Percentiles rank a stretch among this genome's conserved stretches.
These are phyloP conservation scores for Poeciliopsis gracilis DNA, from an alignment of 2,797 vertebrate species.

Conservation along the genomic window DNA sequence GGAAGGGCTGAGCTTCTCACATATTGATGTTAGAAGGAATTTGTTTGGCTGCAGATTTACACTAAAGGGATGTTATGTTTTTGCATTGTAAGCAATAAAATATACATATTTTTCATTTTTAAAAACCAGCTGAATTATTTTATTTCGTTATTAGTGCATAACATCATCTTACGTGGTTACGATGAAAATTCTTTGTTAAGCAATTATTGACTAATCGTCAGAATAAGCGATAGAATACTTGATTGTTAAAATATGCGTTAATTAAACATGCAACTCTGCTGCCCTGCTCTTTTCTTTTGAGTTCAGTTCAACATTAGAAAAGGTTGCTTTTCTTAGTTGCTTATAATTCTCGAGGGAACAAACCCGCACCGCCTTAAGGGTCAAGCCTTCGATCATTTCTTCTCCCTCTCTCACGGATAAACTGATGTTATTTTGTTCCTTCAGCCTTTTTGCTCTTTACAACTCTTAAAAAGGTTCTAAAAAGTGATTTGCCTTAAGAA, in stretches of 20 bases:
- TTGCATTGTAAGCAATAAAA: not conserved
- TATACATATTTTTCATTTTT: no score
- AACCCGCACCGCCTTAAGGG: not conserved
- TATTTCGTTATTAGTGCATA: no score
- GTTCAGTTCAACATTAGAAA: not conserved
- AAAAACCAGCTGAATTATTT: no score
- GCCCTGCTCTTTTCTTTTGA: not conserved
- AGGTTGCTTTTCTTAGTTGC: not conserved
- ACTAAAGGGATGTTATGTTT: not conserved
- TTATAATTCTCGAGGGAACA: not conserved
- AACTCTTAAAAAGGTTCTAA: not conserved
- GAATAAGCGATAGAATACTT: no score
- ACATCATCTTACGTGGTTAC: no score
- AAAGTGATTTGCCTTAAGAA: no score
- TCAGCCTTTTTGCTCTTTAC: not conserved
- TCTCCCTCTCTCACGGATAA: not conserved
- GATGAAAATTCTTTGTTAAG: no score
- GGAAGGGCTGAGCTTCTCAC: not conserved
- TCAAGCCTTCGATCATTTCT: not conserved
- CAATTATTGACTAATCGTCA: no score
- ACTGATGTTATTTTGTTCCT: not conserved
- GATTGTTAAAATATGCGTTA: no score
- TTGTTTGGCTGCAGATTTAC: not conserved
- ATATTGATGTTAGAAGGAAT: not conserved
- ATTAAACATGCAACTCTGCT: not conserved